These are phyloP conservation scores for Euura saliciscinereae DNA, from an alignment of 1,140 invertebrate genomes.

Conservation along the genomic window DNA sequence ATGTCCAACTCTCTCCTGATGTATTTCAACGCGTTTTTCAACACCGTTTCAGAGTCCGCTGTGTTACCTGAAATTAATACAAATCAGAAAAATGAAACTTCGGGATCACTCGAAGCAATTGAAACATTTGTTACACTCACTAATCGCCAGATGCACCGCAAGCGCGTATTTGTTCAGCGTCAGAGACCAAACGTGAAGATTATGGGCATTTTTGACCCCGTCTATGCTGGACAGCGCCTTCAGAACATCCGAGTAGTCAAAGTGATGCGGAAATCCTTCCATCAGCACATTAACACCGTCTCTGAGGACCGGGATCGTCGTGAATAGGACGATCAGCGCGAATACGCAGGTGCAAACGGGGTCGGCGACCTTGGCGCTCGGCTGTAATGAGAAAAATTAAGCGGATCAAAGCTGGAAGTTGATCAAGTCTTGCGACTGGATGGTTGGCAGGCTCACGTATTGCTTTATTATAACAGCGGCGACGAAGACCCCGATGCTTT, in stretches of 20 bases:
- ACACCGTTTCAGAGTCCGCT: conserved; percentile 58
- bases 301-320: conserved; percentile 75
- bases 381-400: conserved; percentile 57
- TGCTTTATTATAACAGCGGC: conserved; percentile 85
- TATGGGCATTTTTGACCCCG: conserved; percentile 79
- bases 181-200: conserved; percentile 81
- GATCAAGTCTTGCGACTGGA: neutral
- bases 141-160: conserved; percentile 76
- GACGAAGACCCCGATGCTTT: conserved; percentile 85
- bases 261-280: conserved; percentile 74
- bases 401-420: conserved; percentile 11
- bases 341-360: conserved; percentile 91
- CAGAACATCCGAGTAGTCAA: conserved; percentile 62
- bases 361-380: conserved; percentile 79
- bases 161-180: conserved; percentile 75
- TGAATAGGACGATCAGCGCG: conserved; percentile 82
- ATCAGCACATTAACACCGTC: conserved; percentile 80
- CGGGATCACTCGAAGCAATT: conserved; percentile 14
- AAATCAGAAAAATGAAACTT: conserved; percentile 35
- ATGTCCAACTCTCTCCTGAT: conserved; percentile 63
- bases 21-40: conserved; percentile 61
- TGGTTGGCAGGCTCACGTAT: conserved; percentile 64
- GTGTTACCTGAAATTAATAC: conserved; percentile 49
- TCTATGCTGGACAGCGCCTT: conserved; percentile 64
- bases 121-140: conserved; percentile 56